Evolutionary conservation across 2,888 invertebrate species (phyloP).

Genomic region (Macrosoma leucophasiata): DNA sequence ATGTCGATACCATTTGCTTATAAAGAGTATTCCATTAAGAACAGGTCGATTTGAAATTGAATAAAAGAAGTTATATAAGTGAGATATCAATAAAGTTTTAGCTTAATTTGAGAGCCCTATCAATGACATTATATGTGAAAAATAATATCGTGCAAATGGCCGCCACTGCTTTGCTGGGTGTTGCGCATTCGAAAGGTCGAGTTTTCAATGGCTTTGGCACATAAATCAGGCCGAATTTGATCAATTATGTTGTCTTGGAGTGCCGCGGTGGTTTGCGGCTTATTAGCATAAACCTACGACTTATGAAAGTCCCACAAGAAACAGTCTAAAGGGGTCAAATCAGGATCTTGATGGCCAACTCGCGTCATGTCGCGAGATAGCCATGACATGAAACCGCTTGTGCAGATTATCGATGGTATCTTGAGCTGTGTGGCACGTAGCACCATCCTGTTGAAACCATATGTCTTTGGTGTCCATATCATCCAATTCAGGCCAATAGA

Average conservation of each 20-base stretch:
- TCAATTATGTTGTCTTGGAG: slow-evolving; percentile 34
- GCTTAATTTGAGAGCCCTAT: slow-evolving; percentile 16
- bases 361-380: too few species aligned
- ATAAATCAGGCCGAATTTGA: slow-evolving; percentile 36
- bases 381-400: too few species aligned
- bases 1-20: too few species aligned
- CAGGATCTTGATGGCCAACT: slow-evolving; percentile 30
- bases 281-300: slow-evolving; percentile 29
- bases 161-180: slow-evolving; percentile 25
- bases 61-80: too few species aligned
- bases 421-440: background rate
- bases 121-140: too few species aligned
- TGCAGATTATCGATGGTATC: too few species aligned
- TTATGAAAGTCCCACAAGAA: slow-evolving; percentile 29
- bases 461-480: background rate
- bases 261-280: slow-evolving; percentile 27
- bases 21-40: background rate
- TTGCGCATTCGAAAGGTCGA: slow-evolving; percentile 29
- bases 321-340: slow-evolving; percentile 18
- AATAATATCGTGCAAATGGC: too few species aligned
- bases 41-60: background rate
- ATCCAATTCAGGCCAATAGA: background rate
- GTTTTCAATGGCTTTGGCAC: slow-evolving; percentile 35
- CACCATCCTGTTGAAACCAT: background rate
- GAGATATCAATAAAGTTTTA: too few species aligned